Evolutionary conservation across 2,797 vertebrate genomes (phyloP).

Genomic region (Anomalospiza imberbis): DNA sequence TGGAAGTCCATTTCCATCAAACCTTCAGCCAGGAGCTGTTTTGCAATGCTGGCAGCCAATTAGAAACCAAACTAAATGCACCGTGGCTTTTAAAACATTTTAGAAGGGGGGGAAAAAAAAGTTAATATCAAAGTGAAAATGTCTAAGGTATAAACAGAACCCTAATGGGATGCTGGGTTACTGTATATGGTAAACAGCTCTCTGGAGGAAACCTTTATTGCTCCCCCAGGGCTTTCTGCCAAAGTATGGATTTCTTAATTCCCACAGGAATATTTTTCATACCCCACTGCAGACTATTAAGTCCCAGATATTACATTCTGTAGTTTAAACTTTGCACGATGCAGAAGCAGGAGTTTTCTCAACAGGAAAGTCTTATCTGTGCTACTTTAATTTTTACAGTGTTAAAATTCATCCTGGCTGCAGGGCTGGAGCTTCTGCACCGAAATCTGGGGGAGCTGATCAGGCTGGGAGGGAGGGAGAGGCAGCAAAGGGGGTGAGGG

Average conservation of each 20-base stretch:
- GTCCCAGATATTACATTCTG: conserved; percentile 74
- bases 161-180: conserved; percentile 54
- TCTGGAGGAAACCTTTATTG: conserved; percentile 73
- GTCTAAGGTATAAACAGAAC: conserved; percentile 63
- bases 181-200: conserved; percentile 69
- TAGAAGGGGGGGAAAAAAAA: not conserved
- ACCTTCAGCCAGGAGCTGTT: not conserved
- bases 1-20: not conserved
- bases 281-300: conserved; percentile 78
- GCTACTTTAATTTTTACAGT: conserved; percentile 58
- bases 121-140: conserved; percentile 53
- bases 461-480: not conserved
- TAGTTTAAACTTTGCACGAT: conserved; percentile 72
- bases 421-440: conserved; percentile 51
- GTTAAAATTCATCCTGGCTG: conserved; percentile 72
- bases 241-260: conserved; percentile 78
- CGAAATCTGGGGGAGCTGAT: conserved; percentile 62
- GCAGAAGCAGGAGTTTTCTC: conserved; percentile 65
- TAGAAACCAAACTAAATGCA: conserved; percentile 57
- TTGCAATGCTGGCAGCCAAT: conserved; percentile 38
- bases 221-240: conserved; percentile 71
- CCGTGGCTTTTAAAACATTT: conserved; percentile 43
- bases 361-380: conserved; percentile 50
- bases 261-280: conserved; percentile 76
- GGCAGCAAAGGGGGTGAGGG: conserved; percentile 1